Evolutionary conservation across 2,888 invertebrate genomes (phyloP), one percentile per base, ranked within the genome.

Genomic region (Scaptomyza reducta): DNA sequence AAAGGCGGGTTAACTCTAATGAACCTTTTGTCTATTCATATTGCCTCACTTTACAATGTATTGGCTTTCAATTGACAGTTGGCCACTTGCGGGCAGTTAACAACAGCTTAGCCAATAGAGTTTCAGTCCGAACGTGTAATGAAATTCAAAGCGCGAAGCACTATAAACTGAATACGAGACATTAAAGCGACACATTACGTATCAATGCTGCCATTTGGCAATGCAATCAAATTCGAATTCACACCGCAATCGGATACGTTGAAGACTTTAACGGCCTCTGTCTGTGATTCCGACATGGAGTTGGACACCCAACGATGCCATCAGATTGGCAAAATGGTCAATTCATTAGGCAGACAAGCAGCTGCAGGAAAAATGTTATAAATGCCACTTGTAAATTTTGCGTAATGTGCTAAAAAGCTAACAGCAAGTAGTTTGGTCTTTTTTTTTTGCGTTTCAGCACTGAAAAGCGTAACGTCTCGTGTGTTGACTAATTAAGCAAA

Each of bases 21-120:
- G 58, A 51, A 72, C 70, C 41, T 49, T 45, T 53, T 54, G 38
- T 7, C 61, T 51, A 46, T 55, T 50, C 42, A 31, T 16, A 56
- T 50, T 45, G 62, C 35, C 62, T 47, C 47, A 49, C 27, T 51
- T 50, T 45, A 56, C 63, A 59, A 61, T 64, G 77, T 86, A 83
- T 80, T 73, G 77, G 46, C 80, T 86, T 86, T 64, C 80, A 66
- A 68, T 66, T 79, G 80, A 70, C 80, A 82, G 79, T 71, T 60
- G 41, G 25, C 18, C 33, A 18, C 14, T 56, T 46, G 72, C 77
- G 59, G 76, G 72, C 58, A 25, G 41, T 31, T 35, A 56, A 44
- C 57, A 42, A 27, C 54, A 50, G 55, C 45, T 22, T 33, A 49
- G 18, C 55, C 59, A 67, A 62, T 67, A 33, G 44, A 57, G 14